phyloP scores from a whole-genome alignment of 2,113 vertebrate genomes.

The Martes martes region DNA sequence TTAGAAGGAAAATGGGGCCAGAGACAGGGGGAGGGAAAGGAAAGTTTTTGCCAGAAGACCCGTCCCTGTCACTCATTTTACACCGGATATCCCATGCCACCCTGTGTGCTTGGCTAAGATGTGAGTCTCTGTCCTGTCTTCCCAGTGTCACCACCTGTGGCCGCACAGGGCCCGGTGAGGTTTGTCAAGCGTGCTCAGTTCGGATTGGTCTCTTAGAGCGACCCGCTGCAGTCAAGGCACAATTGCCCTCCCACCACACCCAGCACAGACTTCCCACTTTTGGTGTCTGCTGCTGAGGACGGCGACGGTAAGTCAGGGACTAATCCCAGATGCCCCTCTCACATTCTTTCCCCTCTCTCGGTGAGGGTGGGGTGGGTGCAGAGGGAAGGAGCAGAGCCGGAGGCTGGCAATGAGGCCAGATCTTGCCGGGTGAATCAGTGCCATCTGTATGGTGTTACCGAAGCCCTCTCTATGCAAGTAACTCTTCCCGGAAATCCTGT shows the following conservation, averaged over 20 bases:
- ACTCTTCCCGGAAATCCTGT: neutral
- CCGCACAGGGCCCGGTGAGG: neutral
- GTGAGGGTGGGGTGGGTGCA: neutral
- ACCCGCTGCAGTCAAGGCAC: neutral
- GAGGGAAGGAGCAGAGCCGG: neutral
- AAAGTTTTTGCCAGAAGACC: neutral
- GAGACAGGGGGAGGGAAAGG: neutral
- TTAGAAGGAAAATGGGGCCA: neutral
- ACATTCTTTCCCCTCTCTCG: neutral
- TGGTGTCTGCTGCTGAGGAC: neutral
- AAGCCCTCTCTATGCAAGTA: neutral
- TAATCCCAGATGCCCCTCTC: neutral
- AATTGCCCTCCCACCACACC: neutral
- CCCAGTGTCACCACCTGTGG: fast-evolving
- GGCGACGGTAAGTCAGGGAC: neutral
- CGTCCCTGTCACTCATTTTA: fast-evolving
- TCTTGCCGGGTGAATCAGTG: neutral
- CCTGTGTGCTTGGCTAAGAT: neutral
- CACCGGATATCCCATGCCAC: neutral
- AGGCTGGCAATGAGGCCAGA: neutral
- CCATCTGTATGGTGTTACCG: neutral
- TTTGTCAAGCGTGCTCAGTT: neutral
- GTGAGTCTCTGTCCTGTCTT: neutral
- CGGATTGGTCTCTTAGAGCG: neutral
- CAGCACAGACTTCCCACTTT: neutral